phyloP scores from a whole-genome alignment of 2,113 vertebrate species.

The Myiagra hebetior region DNA sequence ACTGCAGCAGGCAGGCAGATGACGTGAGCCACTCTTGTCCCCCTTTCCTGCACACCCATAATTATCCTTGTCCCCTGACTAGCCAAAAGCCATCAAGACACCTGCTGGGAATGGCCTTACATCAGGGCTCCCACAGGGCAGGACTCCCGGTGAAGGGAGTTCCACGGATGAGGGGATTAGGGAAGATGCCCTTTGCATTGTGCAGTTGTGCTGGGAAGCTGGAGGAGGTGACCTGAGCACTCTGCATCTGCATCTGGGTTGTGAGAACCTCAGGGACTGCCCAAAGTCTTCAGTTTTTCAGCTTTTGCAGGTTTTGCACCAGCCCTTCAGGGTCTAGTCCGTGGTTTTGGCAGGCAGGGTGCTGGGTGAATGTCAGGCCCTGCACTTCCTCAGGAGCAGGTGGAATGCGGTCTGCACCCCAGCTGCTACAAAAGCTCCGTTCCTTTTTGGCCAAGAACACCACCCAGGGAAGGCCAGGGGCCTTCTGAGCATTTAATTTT shows the following conservation, averaged over 20 bases:
- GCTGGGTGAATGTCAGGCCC: fast-evolving
- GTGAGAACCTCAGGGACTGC: neutral
- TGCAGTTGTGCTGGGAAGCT: neutral
- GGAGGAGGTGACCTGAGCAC: neutral
- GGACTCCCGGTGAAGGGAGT: neutral
- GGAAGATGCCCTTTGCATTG: neutral
- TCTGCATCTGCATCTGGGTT: fast-evolving
- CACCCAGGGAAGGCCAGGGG: neutral
- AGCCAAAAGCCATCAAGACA: neutral
- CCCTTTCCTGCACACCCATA: fast-evolving
- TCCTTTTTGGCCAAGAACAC: neutral
- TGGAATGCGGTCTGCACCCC: fast-evolving
- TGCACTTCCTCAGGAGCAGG: fast-evolving
- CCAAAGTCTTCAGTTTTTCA: neutral
- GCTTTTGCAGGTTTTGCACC: neutral
- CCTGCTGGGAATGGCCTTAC: neutral
- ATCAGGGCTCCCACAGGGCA: neutral
- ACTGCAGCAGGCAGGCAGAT: neutral
- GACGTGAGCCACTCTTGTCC: neutral
- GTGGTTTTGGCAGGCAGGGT: neutral
- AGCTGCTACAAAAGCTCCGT: neutral
- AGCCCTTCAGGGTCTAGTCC: neutral
- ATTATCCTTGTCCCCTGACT: neutral
- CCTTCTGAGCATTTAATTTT: neutral
- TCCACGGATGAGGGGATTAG: neutral